A percentile compares a stretch with the other conserved stretches of the same genome.
These are phyloP conservation scores for Clitarchus hookeri DNA, from an alignment of 2,888 invertebrate genomes.

Conservation along the genomic window DNA sequence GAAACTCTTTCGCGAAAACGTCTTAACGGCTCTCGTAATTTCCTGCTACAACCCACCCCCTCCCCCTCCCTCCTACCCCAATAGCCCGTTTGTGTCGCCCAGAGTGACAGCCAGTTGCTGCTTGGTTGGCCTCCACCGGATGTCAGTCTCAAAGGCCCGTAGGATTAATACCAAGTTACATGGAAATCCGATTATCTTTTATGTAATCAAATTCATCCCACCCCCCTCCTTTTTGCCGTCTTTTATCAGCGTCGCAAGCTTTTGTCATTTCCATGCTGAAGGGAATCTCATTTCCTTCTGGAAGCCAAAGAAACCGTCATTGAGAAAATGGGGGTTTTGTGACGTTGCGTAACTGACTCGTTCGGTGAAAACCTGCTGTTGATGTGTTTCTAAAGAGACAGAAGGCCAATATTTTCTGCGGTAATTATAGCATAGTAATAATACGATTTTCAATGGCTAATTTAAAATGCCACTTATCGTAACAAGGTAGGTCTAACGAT, in stretches of 20 bases:
- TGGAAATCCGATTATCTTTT: slow-evolving; percentile 1
- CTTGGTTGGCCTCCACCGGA: neutral
- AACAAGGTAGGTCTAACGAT: too few species aligned
- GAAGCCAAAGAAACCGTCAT: neutral
- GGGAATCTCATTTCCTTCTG: slow-evolving; percentile 2
- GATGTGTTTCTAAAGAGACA: too few species aligned
- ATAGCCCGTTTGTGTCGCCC: neutral
- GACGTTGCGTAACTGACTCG: too few species aligned
- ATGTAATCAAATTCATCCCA: neutral
- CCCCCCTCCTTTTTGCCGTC: neutral
- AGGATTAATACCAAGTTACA: neutral
- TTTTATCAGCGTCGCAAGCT: neutral
- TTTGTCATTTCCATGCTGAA: neutral
- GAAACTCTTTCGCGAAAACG: neutral
- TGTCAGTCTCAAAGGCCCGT: neutral
- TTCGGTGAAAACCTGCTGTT: too few species aligned
- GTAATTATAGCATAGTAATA: too few species aligned
- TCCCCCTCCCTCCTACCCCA: neutral
- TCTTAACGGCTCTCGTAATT: neutral
- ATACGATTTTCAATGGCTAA: too few species aligned
- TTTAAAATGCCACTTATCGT: too few species aligned
- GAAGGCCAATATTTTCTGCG: too few species aligned
- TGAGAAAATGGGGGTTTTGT: too few species aligned
- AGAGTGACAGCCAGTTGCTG: neutral
- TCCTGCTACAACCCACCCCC: neutral